These are phyloP conservation scores for Trididemnum clinides DNA, from an alignment of 23 tunicate species.

Conservation along the genomic window DNA sequence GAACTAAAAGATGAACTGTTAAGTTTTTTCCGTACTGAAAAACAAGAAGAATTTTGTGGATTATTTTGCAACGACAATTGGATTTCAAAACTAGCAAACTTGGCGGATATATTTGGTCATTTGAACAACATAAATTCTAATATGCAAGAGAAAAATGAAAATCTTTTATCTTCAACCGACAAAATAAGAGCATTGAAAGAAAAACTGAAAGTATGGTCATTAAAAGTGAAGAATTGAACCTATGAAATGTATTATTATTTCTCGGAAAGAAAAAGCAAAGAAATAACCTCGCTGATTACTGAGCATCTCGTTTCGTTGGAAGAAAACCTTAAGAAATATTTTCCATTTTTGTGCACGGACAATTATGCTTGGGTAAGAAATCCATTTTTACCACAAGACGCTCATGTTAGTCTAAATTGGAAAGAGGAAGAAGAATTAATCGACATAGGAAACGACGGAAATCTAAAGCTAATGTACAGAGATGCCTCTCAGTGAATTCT, in stretches of 20 bases:
- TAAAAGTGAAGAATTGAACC: not conserved
- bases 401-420: constrained; percentile 3
- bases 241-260: not conserved
- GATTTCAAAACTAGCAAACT: too few species aligned
- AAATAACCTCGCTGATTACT: not conserved
- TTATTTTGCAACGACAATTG: too few species aligned
- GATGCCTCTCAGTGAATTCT: constrained; percentile 16
- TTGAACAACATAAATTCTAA: too few species aligned
- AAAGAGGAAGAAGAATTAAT: constrained; percentile 26
- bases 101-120: too few species aligned
- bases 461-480: constrained; percentile 19
- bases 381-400: constrained; percentile 8
- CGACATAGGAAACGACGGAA: constrained; percentile 16
- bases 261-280: constrained; percentile 2
- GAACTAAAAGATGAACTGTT: too few species aligned
- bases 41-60: too few species aligned
- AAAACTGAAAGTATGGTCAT: constrained; percentile 24
- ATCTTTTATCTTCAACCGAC: constrained; percentile 22
- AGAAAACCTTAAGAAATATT: constrained; percentile 2
- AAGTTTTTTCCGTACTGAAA: too few species aligned
- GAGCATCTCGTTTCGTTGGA: not conserved
- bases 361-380: too few species aligned
- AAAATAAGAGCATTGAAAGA: constrained; percentile 20
- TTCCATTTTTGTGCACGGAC: not conserved
- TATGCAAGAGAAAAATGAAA: too few species aligned